Evolutionary conservation across 2,888 invertebrate species (phyloP).

Genomic region (Syrista parreyssii): DNA sequence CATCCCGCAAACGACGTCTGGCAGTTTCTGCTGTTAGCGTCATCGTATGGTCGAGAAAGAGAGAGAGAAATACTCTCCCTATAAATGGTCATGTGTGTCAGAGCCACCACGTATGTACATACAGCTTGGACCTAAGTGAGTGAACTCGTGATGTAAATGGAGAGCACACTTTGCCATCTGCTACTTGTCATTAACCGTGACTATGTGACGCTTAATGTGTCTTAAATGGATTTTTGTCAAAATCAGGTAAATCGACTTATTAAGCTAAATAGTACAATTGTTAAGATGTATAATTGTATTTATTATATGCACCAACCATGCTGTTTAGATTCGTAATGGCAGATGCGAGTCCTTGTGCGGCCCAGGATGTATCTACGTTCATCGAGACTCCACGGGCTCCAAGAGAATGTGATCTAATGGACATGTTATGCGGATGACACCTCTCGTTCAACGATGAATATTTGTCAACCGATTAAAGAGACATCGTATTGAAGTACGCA

Average conservation of each 20-base stretch:
- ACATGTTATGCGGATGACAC: slow-evolving; percentile 24
- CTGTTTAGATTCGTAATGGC: slow-evolving; percentile 43
- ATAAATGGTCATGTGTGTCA: slow-evolving; percentile 48
- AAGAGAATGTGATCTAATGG: slow-evolving; percentile 41
- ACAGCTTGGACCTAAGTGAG: background rate
- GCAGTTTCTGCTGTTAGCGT: background rate
- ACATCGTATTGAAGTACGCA: background rate
- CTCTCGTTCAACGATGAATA: background rate
- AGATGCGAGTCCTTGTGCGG: slow-evolving; percentile 65
- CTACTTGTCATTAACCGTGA: background rate
- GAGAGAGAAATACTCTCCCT: slow-evolving; percentile 13
- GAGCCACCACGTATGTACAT: slow-evolving; percentile 19
- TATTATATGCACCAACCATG: slow-evolving; percentile 42
- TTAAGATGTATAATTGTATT: background rate
- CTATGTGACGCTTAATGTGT: background rate
- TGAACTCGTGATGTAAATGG: background rate
- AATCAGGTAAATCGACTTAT: background rate
- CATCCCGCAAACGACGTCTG: background rate
- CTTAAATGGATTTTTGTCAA: background rate
- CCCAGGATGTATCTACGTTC: slow-evolving; percentile 72
- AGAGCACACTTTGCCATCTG: background rate
- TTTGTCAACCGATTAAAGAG: background rate
- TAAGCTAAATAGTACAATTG: background rate
- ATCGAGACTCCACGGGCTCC: slow-evolving; percentile 65
- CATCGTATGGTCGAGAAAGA: background rate